These are phyloP conservation scores for Heliconius hortense DNA, from an alignment of 2,888 invertebrate species.

Conservation along the genomic window DNA sequence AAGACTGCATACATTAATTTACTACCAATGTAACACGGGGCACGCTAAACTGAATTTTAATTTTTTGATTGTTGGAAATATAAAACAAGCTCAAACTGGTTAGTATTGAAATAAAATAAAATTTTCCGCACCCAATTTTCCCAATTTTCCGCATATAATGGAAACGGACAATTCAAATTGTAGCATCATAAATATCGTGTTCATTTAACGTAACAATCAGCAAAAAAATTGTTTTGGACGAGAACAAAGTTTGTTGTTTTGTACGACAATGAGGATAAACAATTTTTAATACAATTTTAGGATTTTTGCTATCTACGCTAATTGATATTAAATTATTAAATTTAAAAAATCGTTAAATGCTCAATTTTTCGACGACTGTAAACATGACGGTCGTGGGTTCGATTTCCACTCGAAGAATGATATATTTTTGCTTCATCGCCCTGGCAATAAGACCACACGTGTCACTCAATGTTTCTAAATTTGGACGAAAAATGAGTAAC, in stretches of 20 bases:
- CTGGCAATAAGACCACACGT: background rate
- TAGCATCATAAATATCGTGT: constrained; percentile 29
- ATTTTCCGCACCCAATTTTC: no score
- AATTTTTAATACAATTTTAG: background rate
- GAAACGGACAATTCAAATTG: constrained; percentile 10
- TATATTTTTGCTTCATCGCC: background rate
- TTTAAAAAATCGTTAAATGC: no score
- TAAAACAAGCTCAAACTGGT: no score
- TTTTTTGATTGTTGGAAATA: no score
- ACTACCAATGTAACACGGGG: no score
- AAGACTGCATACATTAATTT: no score
- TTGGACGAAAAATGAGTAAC: background rate
- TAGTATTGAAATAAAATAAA: background rate
- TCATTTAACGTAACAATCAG: constrained; percentile 22
- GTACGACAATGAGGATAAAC: constrained; percentile 8
- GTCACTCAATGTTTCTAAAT: background rate
- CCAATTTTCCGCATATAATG: background rate
- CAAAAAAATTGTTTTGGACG: background rate
- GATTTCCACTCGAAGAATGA: background rate
- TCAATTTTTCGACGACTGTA: background rate
- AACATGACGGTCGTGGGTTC: background rate
- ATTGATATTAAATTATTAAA: no score
- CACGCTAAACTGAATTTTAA: no score
- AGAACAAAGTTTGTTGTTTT: background rate
- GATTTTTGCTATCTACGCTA: no score